Evolutionary conservation across 2,888 invertebrate species (phyloP).

Genomic region (Masnerella sp.): DNA sequence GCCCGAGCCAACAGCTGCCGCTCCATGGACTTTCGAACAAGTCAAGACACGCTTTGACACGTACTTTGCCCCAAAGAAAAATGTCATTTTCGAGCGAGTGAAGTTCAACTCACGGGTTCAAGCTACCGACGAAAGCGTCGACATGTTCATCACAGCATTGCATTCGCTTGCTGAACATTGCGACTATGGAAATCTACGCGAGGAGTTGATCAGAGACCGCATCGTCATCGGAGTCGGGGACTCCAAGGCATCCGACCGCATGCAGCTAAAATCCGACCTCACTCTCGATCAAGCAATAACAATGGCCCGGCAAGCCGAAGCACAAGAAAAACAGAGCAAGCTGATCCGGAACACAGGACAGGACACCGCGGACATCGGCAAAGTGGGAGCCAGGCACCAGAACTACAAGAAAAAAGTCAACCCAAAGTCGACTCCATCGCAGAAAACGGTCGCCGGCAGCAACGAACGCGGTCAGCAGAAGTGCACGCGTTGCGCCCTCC

Average conservation of each 20-base stretch:
- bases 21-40: neutral
- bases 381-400: neutral
- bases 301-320: constrained; percentile 57
- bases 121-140: neutral
- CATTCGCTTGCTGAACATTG: constrained; percentile 7
- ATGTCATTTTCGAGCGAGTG: constrained; percentile 62
- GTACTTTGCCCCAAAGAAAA: constrained; percentile 61
- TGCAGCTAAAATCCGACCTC: constrained; percentile 59
- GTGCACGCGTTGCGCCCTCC: constrained; percentile 31
- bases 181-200: constrained; percentile 60
- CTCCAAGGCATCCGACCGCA: constrained; percentile 53
- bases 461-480: neutral
- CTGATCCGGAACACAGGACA: constrained; percentile 30
- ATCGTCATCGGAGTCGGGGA: constrained; percentile 65
- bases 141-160: constrained; percentile 14
- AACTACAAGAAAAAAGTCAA: too few species aligned
- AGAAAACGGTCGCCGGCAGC: constrained; percentile 22
- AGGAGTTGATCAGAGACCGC: constrained; percentile 64
- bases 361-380: neutral
- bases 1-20: neutral
- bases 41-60: constrained; percentile 35
- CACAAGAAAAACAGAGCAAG: too few species aligned
- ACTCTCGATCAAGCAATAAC: constrained; percentile 58
- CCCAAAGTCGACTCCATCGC: too few species aligned
- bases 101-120: constrained; percentile 37